Conservation (phyloP, 2,888 invertebrate genomes). For the Hyalella azteca region DNA sequence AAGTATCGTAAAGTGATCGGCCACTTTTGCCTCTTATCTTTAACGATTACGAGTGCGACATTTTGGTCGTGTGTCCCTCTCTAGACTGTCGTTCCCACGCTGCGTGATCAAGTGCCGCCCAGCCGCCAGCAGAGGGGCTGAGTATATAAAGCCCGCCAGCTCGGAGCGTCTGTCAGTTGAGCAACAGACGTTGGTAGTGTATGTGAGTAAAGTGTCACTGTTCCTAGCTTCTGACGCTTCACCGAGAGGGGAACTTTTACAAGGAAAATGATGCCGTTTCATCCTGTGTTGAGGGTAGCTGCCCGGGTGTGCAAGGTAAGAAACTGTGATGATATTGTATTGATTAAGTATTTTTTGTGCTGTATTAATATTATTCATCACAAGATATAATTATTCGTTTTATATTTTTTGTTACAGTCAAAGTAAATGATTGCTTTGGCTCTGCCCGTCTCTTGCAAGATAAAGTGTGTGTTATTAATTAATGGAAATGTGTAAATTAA, state of each 20-base stretch:
- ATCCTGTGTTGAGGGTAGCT: not conserved
- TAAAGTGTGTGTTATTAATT: too few relatives aligned
- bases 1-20: too few relatives aligned
- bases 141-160: conserved; percentile 1
- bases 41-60: too few relatives aligned
- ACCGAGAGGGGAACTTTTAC: not conserved
- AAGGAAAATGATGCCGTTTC: not conserved
- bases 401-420: too few relatives aligned
- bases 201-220: not conserved
- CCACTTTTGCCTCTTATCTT: too few relatives aligned
- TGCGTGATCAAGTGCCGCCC: conserved; percentile 18
- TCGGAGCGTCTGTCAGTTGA: not conserved
- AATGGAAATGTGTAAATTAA: too few relatives aligned
- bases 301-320: not conserved
- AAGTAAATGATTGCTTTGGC: too few relatives aligned
- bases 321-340: not conserved
- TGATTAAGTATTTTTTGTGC: not conserved
- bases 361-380: not conserved
- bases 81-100: not conserved
- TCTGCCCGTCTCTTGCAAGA: too few relatives aligned
- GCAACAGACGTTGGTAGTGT: not conserved
- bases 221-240: not conserved
- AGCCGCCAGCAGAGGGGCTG: not conserved
- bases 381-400: too few relatives aligned
- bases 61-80: not conserved